phyloP scores from a whole-genome alignment of 2,888 invertebrate genomes.

The Cheilosia vernalis region DNA sequence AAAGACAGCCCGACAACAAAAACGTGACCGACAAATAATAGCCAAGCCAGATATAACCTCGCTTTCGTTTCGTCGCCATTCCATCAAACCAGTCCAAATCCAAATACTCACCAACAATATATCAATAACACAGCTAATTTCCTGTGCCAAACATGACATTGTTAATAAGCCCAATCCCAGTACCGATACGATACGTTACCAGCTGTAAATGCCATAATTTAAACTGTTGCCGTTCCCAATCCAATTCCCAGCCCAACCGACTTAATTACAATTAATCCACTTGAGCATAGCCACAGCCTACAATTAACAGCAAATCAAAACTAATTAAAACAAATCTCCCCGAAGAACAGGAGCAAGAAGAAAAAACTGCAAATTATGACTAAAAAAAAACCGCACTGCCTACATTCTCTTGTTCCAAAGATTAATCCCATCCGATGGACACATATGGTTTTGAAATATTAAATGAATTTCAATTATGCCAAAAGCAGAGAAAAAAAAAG shows the following conservation, averaged over 20 bases:
- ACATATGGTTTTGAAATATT: conserved; percentile 63
- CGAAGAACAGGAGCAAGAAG: conserved; percentile 34
- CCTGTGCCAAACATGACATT: background rate
- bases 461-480: conserved; percentile 65
- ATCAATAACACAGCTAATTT: too few relatives aligned
- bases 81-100: too few relatives aligned
- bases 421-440: conserved; percentile 53
- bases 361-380: background rate
- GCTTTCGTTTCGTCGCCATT: too few relatives aligned
- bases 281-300: conserved; percentile 45
- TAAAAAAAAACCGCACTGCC: background rate
- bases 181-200: background rate
- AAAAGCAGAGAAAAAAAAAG: background rate
- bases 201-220: conserved; percentile 27
- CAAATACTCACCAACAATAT: too few relatives aligned
- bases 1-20: too few relatives aligned
- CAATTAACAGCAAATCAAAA: conserved; percentile 68
- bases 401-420: conserved; percentile 61
- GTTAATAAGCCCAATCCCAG: conserved; percentile 10
- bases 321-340: conserved; percentile 64
- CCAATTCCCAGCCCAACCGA: conserved; percentile 10
- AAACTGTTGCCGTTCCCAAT: conserved; percentile 25
- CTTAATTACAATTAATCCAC: conserved; percentile 64
- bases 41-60: too few relatives aligned
- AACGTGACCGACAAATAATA: too few relatives aligned